phyloP scores from a whole-genome alignment of 2,888 invertebrate genomes.

The Sinelater perroti region DNA sequence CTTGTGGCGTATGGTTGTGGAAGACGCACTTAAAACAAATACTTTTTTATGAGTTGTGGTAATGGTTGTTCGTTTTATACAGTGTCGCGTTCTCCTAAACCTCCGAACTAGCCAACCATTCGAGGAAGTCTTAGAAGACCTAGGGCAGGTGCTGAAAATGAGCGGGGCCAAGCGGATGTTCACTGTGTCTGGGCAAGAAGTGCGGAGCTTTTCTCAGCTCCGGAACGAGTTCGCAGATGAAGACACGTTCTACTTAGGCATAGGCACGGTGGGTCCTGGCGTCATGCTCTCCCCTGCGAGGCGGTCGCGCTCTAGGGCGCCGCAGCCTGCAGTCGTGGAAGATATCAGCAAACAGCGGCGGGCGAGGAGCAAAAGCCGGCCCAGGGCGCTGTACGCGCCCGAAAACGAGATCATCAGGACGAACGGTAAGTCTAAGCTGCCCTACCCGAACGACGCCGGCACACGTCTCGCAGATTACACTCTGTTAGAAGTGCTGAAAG shows the following conservation, averaged over 20 bases:
- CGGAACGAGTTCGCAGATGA: constrained; percentile 92
- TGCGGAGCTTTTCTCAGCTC: constrained; percentile 91
- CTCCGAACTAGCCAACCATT: constrained; percentile 92
- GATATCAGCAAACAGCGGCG: constrained; percentile 67
- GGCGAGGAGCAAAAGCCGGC: constrained; percentile 85
- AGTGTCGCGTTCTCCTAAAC: constrained; percentile 92
- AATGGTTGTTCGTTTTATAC: no score
- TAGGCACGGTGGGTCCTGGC: constrained; percentile 61
- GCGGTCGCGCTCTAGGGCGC: constrained; percentile 71
- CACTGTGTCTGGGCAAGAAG: constrained; percentile 92
- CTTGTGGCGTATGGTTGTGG: no score
- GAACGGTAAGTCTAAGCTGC: constrained; percentile 67
- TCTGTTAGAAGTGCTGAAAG: constrained; percentile 83
- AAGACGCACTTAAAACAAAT: no score
- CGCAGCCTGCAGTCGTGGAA: constrained; percentile 64
- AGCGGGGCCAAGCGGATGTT: constrained; percentile 90
- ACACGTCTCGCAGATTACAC: constrained; percentile 73
- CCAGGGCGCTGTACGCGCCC: constrained; percentile 83
- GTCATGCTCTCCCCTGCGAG: constrained; percentile 71
- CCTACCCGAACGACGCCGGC: no score
- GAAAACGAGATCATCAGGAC: constrained; percentile 83
- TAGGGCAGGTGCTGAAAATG: constrained; percentile 93
- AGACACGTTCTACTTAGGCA: constrained; percentile 87
- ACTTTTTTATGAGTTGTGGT: not conserved
- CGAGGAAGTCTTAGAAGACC: constrained; percentile 91